Conservation (phyloP, 2,797 vertebrate genomes). For the Jordanella pulchra region DNA sequence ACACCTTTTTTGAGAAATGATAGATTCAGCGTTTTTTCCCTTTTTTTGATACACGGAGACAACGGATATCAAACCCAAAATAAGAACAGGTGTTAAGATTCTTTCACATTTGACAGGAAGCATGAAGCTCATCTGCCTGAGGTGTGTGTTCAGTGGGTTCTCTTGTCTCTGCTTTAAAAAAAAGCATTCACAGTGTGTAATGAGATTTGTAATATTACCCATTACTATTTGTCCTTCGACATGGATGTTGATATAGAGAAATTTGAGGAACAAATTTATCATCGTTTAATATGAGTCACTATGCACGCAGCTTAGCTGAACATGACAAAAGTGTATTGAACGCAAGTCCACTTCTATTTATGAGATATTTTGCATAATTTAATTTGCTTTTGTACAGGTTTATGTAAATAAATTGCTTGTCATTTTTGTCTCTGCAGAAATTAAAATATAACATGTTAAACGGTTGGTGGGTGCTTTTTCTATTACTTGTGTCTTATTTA, state of each 20-base stretch:
- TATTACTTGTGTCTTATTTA: not conserved
- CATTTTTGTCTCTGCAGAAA: slow-evolving; percentile 99
- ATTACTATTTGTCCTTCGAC: slow-evolving; percentile 98
- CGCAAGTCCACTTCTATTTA: slow-evolving; percentile 99
- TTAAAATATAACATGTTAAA: slow-evolving; percentile 99
- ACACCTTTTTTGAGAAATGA: slow-evolving; percentile 25
- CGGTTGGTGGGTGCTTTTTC: slow-evolving; percentile 22
- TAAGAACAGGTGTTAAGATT: not conserved
- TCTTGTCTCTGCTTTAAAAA: slow-evolving; percentile 76
- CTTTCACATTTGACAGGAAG: slow-evolving; percentile 12
- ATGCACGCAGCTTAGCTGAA: slow-evolving; percentile 99
- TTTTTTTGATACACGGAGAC: slow-evolving; percentile 6
- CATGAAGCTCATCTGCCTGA: slow-evolving; percentile 53
- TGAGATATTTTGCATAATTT: slow-evolving; percentile 99
- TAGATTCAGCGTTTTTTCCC: slow-evolving; percentile 10
- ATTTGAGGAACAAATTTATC: slow-evolving; percentile 92
- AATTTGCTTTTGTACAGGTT: slow-evolving; percentile 99
- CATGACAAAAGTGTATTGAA: slow-evolving; percentile 99
- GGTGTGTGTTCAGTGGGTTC: slow-evolving; percentile 84
- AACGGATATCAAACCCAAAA: slow-evolving; percentile 16
- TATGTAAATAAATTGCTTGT: slow-evolving; percentile 99
- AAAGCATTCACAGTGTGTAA: slow-evolving; percentile 92
- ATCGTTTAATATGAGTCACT: slow-evolving; percentile 99
- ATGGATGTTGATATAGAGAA: slow-evolving; percentile 99
- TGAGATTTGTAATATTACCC: slow-evolving; percentile 97